phyloP scores from a whole-genome alignment of 2,888 invertebrate species.

The Formica aserva region DNA sequence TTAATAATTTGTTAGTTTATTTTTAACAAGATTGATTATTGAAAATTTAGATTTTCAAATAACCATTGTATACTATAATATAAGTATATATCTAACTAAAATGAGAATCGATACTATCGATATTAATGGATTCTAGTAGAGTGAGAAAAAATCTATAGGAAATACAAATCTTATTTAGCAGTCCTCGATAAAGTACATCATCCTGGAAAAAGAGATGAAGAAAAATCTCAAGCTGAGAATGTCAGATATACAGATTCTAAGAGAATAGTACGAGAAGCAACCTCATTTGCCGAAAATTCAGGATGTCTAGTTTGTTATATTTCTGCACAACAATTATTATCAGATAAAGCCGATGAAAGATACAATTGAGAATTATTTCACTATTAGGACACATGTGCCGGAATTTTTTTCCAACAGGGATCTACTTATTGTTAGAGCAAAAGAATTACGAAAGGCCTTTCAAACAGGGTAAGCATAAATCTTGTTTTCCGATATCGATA shows the following conservation, averaged over 20 bases:
- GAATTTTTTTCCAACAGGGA: constrained; percentile 89
- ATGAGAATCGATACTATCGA: not conserved
- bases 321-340: constrained; percentile 89
- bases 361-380: constrained; percentile 89
- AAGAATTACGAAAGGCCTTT: constrained; percentile 85
- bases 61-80: not conserved
- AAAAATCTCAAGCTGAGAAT: constrained; percentile 87
- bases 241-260: constrained; percentile 87
- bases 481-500: too few relatives aligned
- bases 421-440: constrained; percentile 81
- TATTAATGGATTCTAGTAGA: not conserved
- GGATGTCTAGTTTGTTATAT: constrained; percentile 88
- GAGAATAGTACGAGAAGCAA: constrained; percentile 89
- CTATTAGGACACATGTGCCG: constrained; percentile 88
- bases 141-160: not conserved
- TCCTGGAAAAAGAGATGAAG: constrained; percentile 87
- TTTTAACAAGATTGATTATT: not conserved
- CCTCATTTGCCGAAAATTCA: constrained; percentile 88
- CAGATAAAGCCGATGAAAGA: constrained; percentile 89
- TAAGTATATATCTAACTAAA: not conserved
- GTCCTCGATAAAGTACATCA: not conserved
- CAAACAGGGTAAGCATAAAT: constrained; percentile 85
- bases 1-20: not conserved
- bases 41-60: not conserved
- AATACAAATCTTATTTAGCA: not conserved